Evolutionary conservation across 1,140 invertebrate species (phyloP), one percentile per base, ranked within the genome.

Genomic region (Zaprionus davidi): DNA sequence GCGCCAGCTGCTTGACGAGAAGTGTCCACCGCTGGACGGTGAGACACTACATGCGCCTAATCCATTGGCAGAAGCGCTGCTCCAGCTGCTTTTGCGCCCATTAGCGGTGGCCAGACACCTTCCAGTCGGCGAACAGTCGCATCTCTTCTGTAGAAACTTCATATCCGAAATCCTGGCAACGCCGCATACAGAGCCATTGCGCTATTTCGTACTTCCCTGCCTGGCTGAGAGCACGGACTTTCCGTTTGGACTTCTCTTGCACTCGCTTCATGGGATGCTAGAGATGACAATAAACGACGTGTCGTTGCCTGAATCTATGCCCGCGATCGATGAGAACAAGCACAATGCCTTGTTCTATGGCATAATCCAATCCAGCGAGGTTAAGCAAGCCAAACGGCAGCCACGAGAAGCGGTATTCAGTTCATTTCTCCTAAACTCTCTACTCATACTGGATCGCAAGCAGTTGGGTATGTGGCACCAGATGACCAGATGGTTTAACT

Each of bases 71-170:
- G 95, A 95, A 64, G 96, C 96, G 74, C 93, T 98, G 11, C 93
- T 97, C 62, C 95, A 96, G 71, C 94, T 98, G 70, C 95, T 98
- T 51, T 94, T 96, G 73, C 94, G 95, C 76, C 97, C 97, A 0
- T 91, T 98, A 92, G 93, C 74, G 0, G 86, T 90, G 51, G 86
- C 86, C 20, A 67, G 26, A 6, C 71, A 76, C 2, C 55, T 67
- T 3, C 56, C 57, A 5, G 56, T 26, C 2, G 63, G 38, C 7
- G 71, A 69, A 3, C 75, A 69, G 12, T 26, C 75, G 2, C 77
- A 81, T 44, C 11, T 71, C 9, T 90, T 92, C 17, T 88, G 86
- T 41, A 73, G 76, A 13, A 87, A 78, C 58, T 94, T 95, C 69
- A 90, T 93, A 3, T 81, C 92, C 49, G 90, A 94, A 55, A 94